These are phyloP conservation scores for Trichopoda pennipes DNA, from an alignment of 2,888 invertebrate species.

Conservation along the genomic window DNA sequence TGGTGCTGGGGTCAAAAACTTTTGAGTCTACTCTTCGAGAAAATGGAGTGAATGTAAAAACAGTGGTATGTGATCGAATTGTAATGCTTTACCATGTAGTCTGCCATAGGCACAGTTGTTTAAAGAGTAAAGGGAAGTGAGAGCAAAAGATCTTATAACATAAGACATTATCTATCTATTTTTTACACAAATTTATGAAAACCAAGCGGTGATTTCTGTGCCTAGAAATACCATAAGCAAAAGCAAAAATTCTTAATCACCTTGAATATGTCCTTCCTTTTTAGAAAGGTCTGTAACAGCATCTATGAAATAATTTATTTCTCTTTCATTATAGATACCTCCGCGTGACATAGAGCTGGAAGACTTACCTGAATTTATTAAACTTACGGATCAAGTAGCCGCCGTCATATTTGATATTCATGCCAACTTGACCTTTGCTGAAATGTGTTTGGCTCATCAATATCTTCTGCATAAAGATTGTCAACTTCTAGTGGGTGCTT, in stretches of 20 bases:
- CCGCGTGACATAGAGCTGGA: constrained; percentile 59
- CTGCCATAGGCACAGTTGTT: no score
- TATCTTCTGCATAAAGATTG: constrained; percentile 79
- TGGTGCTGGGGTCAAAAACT: constrained; percentile 75
- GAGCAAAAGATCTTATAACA: no score
- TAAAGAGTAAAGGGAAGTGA: no score
- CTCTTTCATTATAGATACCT: constrained; percentile 52
- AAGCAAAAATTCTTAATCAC: no score
- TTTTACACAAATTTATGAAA: no score
- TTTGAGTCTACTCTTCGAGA: constrained; percentile 75
- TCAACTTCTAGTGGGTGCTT: constrained; percentile 77
- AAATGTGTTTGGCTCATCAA: constrained; percentile 77
- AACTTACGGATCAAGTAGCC: constrained; percentile 72
- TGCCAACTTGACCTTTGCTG: constrained; percentile 77
- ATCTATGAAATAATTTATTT: neutral
- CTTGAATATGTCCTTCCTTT: no score
- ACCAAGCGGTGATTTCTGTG: no score
- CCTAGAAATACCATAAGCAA: no score
- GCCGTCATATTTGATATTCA: constrained; percentile 81
- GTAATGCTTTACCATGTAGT: no score
- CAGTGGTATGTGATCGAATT: constrained; percentile 72
- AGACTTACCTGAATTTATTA: constrained; percentile 45
- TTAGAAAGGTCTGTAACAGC: neutral
- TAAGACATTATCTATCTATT: no score
- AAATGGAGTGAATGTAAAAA: constrained; percentile 78